Base-by-base conservation (phyloP, 1,140 invertebrate genomes). In the Bombus waltoni region DNA sequence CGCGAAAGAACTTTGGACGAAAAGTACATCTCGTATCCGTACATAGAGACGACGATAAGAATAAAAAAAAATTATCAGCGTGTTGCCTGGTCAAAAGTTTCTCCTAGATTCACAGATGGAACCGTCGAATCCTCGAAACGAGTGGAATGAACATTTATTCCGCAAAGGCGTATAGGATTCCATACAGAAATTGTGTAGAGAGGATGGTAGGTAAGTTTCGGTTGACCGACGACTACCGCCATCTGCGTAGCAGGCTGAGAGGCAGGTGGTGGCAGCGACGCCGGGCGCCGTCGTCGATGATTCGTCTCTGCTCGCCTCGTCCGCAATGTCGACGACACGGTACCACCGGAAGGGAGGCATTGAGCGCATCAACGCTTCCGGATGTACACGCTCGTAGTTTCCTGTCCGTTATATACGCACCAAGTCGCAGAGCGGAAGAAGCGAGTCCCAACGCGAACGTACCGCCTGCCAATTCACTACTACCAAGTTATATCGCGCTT, bases 301-400 rank as follows among this genome's bases (percentile, higher is more conserved):
- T 35, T 18, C 53, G 68, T 28, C 13, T 42, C 73, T 2, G 32
- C 15, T 40, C 44, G 9, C 18, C 22, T 57, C 25, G 22, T 6
- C 9, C 47, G 32, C 72, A 32, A 79, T 57, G 81, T 77, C 74
- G 83, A 65, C 35, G 68, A 65, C 75, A 75, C 79, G 44, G 53
- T 18, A 32, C 32, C 22, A 74, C 81, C 86, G 90, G 89, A 89
- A 92, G 83, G 68, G 84, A 88, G 79, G 86, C 88, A 91, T 92
- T 84, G 72, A 89, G 87, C 87, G 90, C 90, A 90, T 91, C 86
- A 87, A 85, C 62, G 83, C 78, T 91, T 92, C 90, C 92, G 92
- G 92, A 66, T 66, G 59, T 77, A 62, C 83, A 79, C 80, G 84
- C 83, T 91, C 81, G 77, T 77, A 77, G 86, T 88, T 92, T 93